Percentiles rank a stretch among this genome's conserved stretches.
These are phyloP conservation scores for Hormaphis cornu DNA, from an alignment of 1,140 invertebrate species.

Conservation along the genomic window DNA sequence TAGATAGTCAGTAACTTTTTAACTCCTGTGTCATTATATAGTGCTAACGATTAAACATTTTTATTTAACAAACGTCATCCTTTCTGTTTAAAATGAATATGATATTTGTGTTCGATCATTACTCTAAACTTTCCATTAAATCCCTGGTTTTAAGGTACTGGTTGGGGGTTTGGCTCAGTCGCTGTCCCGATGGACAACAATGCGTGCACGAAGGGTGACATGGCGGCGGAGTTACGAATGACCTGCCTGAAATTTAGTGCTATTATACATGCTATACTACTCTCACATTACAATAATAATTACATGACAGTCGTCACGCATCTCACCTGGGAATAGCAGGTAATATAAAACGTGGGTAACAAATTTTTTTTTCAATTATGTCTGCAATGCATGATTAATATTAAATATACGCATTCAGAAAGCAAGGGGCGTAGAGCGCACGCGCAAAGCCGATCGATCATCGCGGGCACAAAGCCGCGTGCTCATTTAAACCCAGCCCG, in stretches of 20 bases:
- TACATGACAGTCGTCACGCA: no score
- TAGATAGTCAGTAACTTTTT: no score
- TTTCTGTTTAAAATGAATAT: background rate
- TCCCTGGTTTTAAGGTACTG: background rate
- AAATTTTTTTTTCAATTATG: no score
- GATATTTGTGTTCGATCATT: background rate
- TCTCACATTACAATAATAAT: background rate
- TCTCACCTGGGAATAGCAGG: no score
- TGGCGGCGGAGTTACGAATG: constrained; percentile 2
- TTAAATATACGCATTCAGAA: background rate
- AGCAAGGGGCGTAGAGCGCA: background rate
- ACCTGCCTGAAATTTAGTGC: background rate
- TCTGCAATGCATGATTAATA: background rate
- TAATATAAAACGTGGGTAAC: background rate
- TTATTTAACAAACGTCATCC: no score
- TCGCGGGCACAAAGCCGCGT: background rate
- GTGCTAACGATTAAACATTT: no score
- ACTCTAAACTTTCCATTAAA: background rate
- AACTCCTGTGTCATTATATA: no score
- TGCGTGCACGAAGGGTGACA: constrained; percentile 1
- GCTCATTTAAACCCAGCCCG: constrained; percentile 1
- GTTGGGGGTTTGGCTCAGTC: background rate
- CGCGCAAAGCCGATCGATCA: constrained; percentile 20
- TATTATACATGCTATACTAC: background rate
- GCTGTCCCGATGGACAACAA: background rate